Conservation (phyloP, 2,113 vertebrate genomes). For the Tichodroma muraria region DNA sequence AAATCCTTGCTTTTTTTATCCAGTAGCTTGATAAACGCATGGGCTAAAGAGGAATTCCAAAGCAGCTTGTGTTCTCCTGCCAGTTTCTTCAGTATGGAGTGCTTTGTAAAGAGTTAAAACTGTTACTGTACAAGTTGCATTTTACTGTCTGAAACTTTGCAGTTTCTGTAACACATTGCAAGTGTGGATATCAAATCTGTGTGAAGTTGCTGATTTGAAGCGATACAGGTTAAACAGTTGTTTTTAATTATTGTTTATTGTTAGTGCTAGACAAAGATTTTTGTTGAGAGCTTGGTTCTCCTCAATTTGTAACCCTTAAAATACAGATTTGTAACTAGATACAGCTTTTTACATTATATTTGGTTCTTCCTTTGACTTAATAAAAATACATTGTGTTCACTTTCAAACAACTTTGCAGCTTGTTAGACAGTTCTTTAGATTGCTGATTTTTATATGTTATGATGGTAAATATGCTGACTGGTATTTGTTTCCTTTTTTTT, state of each 20-base stretch:
- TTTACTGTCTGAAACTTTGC: not conserved
- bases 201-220: not conserved
- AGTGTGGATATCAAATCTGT: not conserved
- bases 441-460: not conserved
- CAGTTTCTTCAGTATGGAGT: not conserved
- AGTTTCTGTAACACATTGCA: not conserved
- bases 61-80: not conserved
- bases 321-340: not conserved
- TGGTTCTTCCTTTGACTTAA: not conserved
- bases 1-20: not conserved
- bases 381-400: not conserved
- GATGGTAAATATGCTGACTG: constrained; percentile 5
- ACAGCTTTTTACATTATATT: not conserved
- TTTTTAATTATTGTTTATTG: not conserved
- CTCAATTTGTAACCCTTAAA: constrained; percentile 8
- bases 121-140: not conserved
- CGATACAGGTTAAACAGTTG: not conserved
- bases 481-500: not conserved
- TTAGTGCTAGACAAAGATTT: not conserved
- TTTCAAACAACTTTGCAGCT: not conserved
- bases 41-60: not conserved
- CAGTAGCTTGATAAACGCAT: not conserved
- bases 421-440: not conserved
- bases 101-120: not conserved
- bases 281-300: not conserved